phyloP scores from a whole-genome alignment of 2,113 vertebrate genomes.

The Cyanoramphus novaezelandiae region DNA sequence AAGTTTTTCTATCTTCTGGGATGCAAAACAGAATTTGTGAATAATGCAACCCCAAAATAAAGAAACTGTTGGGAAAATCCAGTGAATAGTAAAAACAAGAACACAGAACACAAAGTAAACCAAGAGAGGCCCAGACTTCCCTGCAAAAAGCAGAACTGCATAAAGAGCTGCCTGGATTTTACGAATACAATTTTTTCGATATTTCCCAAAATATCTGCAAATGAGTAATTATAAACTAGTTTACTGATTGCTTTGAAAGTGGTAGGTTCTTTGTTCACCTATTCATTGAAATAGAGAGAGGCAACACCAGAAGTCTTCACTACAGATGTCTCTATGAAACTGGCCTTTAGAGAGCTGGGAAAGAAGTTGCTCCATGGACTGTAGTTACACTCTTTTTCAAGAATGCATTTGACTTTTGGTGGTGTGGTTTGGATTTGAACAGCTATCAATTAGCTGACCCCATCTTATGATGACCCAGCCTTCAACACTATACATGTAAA shows the following conservation, averaged over 20 bases:
- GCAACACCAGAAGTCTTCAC: not conserved
- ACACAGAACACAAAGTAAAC: not conserved
- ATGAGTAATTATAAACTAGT: not conserved
- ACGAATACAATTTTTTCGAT: too few species aligned
- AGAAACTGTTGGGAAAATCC: not conserved
- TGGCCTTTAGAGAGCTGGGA: not conserved
- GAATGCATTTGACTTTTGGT: not conserved
- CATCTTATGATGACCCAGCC: not conserved
- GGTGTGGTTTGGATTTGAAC: not conserved
- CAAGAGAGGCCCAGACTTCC: not conserved
- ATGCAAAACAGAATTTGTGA: conserved; percentile 47
- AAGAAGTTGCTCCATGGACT: not conserved
- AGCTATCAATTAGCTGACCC: not conserved
- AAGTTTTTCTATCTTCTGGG: conserved; percentile 18
- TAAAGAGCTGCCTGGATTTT: not conserved
- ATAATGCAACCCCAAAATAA: conserved; percentile 47
- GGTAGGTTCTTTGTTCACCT: not conserved
- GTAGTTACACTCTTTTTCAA: not conserved
- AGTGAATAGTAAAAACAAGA: not conserved
- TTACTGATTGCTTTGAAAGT: not conserved
- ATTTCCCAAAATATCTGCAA: not conserved
- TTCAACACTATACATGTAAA: accelerated
- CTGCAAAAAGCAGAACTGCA: not conserved
- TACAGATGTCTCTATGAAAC: not conserved
- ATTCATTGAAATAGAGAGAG: not conserved